Conservation (phyloP, 2,888 invertebrate species). For the Plebejus melissa region DNA sequence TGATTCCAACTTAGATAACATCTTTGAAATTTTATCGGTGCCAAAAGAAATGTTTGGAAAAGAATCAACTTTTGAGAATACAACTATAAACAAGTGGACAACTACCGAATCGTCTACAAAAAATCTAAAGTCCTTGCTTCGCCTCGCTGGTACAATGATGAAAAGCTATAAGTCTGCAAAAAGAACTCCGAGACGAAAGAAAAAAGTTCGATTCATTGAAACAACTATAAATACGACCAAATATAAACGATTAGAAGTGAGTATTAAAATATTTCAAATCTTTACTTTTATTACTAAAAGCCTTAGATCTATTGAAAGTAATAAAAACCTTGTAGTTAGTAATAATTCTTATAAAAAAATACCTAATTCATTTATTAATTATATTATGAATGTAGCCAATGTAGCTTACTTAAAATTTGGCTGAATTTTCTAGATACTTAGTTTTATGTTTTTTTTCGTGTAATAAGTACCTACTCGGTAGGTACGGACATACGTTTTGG, state of each 20-base stretch:
- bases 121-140: background rate
- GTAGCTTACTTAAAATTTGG: too few species aligned
- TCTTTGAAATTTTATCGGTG: background rate
- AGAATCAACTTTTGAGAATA: background rate
- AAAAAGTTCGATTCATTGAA: background rate
- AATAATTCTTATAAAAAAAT: too few species aligned
- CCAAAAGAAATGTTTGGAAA: background rate
- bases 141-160: background rate
- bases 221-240: background rate
- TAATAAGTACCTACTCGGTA: too few species aligned
- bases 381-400: too few species aligned
- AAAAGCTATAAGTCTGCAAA: background rate
- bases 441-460: too few species aligned
- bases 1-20: background rate
- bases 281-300: too few species aligned
- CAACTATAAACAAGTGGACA: background rate
- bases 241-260: background rate
- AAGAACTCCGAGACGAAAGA: constrained; percentile 4
- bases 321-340: too few species aligned
- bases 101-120: background rate
- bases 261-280: background rate
- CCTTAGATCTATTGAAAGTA: too few species aligned
- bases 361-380: too few species aligned
- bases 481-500: too few species aligned
- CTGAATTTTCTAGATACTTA: too few species aligned